These are phyloP conservation scores for Dipodomys stephensi DNA, from an alignment of 2,113 vertebrate species.

Conservation along the genomic window DNA sequence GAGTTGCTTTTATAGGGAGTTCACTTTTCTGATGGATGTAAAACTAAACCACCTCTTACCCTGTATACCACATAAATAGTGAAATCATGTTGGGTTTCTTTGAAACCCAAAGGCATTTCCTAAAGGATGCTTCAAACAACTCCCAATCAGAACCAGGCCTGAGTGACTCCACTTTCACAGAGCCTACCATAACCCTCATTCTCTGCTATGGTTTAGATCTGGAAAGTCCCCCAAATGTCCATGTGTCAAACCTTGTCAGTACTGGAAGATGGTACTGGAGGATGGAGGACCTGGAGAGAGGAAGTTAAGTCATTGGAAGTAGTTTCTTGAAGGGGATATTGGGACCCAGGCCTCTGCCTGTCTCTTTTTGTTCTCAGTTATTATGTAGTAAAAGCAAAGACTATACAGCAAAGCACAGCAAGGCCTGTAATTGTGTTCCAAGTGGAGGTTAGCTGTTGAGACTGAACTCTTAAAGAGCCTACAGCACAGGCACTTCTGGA, in stretches of 20 bases:
- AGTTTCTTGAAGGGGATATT: not conserved
- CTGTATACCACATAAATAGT: not conserved
- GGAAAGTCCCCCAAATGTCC: not conserved
- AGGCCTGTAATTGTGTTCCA: not conserved
- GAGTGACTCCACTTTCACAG: not conserved
- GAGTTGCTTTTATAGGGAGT: not conserved
- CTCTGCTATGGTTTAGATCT: not conserved
- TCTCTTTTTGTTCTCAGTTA: not conserved
- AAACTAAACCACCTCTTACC: not conserved
- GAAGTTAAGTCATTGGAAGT: not conserved
- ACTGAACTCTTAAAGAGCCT: not conserved
- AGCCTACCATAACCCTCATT: too few relatives aligned
- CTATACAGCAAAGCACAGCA: not conserved
- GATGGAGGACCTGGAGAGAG: not conserved
- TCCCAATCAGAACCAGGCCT: not conserved
- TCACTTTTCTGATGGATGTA: not conserved
- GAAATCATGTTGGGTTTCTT: not conserved
- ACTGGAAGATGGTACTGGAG: not conserved
- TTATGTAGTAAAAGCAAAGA: not conserved
- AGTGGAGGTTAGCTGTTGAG: not conserved
- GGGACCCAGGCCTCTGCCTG: not conserved
- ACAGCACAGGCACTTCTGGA: not conserved
- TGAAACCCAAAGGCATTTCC: not conserved
- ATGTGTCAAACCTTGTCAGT: not conserved
- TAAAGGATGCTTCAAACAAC: not conserved